Percentiles rank a stretch among this genome's conserved stretches.
phyloP scores from a whole-genome alignment of 2,113 vertebrate genomes.

The Mastomys coucha region DNA sequence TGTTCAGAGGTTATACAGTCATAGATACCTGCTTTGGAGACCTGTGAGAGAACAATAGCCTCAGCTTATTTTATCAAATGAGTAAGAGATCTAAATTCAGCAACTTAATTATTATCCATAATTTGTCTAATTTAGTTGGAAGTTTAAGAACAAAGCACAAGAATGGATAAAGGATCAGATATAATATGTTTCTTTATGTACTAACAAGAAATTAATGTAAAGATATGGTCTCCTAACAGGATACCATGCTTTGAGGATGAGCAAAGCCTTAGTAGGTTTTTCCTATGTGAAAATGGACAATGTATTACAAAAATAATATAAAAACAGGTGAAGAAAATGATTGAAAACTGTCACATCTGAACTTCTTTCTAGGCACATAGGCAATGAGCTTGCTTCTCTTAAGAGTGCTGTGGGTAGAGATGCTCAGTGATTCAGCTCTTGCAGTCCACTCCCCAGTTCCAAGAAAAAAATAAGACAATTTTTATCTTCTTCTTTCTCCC shows the following conservation, averaged over 20 bases:
- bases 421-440: neutral
- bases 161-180: neutral
- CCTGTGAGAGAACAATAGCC: neutral
- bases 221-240: neutral
- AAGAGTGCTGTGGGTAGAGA: fast-evolving
- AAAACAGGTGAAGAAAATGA: neutral
- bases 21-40: neutral
- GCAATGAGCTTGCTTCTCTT: neutral
- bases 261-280: neutral
- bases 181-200: neutral
- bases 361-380: neutral
- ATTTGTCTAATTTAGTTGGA: neutral
- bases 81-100: neutral
- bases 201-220: neutral
- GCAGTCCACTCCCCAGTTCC: neutral
- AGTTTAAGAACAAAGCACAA: neutral
- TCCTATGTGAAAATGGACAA: neutral
- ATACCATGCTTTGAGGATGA: neutral
- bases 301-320: neutral
- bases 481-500: neutral
- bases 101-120: neutral
- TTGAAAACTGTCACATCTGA: neutral
- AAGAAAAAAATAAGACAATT: neutral
- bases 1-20: neutral
- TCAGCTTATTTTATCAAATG: neutral